These are phyloP conservation scores for Caloenas nicobarica DNA, from an alignment of 2,113 vertebrate genomes.

Conservation along the genomic window DNA sequence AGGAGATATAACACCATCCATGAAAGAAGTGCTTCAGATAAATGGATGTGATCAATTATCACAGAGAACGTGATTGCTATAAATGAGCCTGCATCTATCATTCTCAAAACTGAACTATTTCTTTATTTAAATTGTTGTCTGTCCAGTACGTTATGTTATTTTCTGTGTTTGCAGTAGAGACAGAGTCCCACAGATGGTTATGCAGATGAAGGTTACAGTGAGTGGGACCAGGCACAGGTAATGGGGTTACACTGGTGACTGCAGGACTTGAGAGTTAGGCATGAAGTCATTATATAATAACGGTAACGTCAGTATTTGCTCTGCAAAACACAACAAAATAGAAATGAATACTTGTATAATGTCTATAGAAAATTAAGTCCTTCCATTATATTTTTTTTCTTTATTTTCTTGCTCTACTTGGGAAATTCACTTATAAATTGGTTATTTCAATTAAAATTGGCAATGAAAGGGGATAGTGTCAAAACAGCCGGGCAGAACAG, in stretches of 20 bases:
- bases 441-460: background rate
- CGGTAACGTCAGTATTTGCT: background rate
- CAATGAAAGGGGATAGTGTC: background rate
- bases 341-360: background rate
- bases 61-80: background rate
- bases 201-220: background rate
- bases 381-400: background rate
- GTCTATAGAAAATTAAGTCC: background rate
- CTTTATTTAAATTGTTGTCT: background rate
- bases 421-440: background rate
- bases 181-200: background rate
- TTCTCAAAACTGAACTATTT: background rate
- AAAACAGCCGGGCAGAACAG: background rate
- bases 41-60: background rate
- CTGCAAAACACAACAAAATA: background rate
- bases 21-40: background rate
- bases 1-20: background rate
- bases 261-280: background rate
- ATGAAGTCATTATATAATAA: background rate
- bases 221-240: background rate
- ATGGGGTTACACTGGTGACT: background rate
- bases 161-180: background rate
- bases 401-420: too few species aligned
- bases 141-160: rapidly evolving
- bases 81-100: background rate